phyloP scores from a whole-genome alignment of 1,140 invertebrate species.

The Steinernema khuongi region DNA sequence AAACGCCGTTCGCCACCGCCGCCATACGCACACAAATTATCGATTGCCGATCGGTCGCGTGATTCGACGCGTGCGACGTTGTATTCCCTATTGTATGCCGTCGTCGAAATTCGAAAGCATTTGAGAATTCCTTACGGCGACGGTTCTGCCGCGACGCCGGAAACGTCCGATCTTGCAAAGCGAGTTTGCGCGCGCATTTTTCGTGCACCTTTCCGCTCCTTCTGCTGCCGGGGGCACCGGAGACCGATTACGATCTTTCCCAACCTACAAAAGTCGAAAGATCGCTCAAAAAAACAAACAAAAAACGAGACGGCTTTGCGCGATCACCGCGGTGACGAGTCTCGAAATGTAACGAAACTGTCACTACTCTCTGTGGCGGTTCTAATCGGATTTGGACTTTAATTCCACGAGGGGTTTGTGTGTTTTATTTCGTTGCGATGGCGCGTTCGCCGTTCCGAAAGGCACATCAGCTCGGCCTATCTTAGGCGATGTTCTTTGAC shows the following conservation, averaged over 20 bases:
- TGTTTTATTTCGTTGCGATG: neutral
- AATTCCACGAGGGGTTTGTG: neutral
- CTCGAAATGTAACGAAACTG: neutral
- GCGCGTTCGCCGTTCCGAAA: neutral
- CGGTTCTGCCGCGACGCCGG: neutral
- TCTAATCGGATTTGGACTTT: neutral
- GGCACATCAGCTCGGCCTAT: too few species aligned
- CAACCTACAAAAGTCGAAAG: too few species aligned
- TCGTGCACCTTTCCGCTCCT: too few species aligned
- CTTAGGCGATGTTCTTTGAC: too few species aligned
- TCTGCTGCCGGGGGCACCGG: too few species aligned
- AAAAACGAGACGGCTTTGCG: too few species aligned
- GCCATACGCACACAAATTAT: neutral
- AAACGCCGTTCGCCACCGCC: neutral
- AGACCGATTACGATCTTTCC: too few species aligned
- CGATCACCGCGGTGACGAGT: neutral
- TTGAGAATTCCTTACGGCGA: neutral
- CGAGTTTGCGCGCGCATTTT: neutral
- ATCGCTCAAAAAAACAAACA: too few species aligned
- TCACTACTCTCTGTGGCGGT: neutral
- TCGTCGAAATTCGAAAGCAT: neutral
- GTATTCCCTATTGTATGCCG: neutral
- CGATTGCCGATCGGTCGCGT: neutral
- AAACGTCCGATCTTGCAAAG: neutral
- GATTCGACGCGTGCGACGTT: constrained; percentile 8